A percentile compares a stretch with the other conserved stretches of the same genome.
These are phyloP conservation scores for Eurystomus gularis DNA, from an alignment of 2,113 vertebrate species.

Conservation along the genomic window DNA sequence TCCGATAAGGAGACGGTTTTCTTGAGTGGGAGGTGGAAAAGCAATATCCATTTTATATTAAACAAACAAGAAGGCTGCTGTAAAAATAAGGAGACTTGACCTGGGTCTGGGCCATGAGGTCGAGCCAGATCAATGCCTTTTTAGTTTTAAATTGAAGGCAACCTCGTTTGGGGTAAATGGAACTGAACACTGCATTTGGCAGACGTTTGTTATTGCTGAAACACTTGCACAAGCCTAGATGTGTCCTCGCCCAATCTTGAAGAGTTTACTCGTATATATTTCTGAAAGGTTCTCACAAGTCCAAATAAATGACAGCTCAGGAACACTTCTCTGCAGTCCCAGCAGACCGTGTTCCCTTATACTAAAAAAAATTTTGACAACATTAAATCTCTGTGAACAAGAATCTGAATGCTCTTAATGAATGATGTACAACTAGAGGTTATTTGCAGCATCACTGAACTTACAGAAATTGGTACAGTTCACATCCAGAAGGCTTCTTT, in stretches of 20 bases:
- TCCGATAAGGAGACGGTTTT: background rate
- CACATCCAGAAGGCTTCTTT: background rate
- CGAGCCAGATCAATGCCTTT: background rate
- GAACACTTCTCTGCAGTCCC: background rate
- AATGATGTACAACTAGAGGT: background rate
- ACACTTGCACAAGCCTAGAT: background rate
- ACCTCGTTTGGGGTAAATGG: background rate
- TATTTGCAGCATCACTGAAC: conserved; percentile 10
- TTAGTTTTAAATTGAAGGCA: conserved; percentile 21
- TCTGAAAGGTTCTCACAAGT: background rate
- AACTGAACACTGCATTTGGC: background rate
- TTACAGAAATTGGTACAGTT: background rate
- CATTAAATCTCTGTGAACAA: background rate
- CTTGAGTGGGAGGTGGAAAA: conserved; percentile 41
- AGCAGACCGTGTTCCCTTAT: background rate
- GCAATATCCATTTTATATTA: conserved; percentile 47
- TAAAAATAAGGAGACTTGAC: conserved; percentile 40
- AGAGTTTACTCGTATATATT: background rate
- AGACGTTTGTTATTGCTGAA: background rate
- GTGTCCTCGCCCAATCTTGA: background rate
- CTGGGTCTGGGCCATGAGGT: background rate
- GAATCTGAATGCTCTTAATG: conserved; percentile 22
- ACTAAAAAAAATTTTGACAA: background rate
- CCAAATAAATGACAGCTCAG: background rate
- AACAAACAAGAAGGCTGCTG: conserved; percentile 45